A percentile compares a stretch with the other conserved stretches of the same genome.
These are phyloP conservation scores for Cydia strobilella DNA, from an alignment of 1,140 invertebrate species.

Conservation along the genomic window DNA sequence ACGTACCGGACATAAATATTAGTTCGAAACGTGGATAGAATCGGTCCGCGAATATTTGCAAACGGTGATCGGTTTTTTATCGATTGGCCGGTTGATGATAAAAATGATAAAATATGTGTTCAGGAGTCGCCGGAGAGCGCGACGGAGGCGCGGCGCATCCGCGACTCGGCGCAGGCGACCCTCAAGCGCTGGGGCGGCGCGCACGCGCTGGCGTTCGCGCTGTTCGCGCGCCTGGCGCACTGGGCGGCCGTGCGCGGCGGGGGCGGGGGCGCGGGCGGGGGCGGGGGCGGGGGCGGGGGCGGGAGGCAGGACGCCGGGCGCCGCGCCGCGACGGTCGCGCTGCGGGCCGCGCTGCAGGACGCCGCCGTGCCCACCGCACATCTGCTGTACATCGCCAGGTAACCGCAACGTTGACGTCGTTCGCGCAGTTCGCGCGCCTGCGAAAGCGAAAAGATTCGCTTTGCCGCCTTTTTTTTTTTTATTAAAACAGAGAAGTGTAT, in stretches of 20 bases:
- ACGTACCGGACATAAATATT: neutral
- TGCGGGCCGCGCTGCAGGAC: slow-evolving; percentile 36
- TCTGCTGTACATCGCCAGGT: slow-evolving; percentile 44
- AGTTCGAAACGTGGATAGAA: too few relatives aligned
- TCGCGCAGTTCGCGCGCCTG: neutral
- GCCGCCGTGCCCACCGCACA: slow-evolving; percentile 33
- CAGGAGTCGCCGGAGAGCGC: slow-evolving; percentile 23
- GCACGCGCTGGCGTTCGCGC: slow-evolving; percentile 42
- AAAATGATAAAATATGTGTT: neutral
- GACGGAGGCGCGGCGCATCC: slow-evolving; percentile 37
- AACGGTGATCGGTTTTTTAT: too few relatives aligned
- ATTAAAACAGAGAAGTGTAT: too few relatives aligned
- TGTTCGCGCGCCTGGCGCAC: slow-evolving; percentile 45
- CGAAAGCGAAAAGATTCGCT: too few relatives aligned
- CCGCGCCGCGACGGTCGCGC: slow-evolving; percentile 38
- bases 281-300: slow-evolving; percentile 36
- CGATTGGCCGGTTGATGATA: too few relatives aligned
- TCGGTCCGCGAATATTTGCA: too few relatives aligned
- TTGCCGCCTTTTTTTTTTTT: too few relatives aligned
- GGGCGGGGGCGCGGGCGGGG: slow-evolving; percentile 36
- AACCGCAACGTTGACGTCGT: neutral
- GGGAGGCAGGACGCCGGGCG: slow-evolving; percentile 37
- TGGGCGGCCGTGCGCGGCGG: slow-evolving; percentile 39
- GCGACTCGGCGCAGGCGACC: slow-evolving; percentile 35
- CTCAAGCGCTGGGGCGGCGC: slow-evolving; percentile 36